phyloP scores from a whole-genome alignment of 2,888 invertebrate species.

The Dilophus febrilis region DNA sequence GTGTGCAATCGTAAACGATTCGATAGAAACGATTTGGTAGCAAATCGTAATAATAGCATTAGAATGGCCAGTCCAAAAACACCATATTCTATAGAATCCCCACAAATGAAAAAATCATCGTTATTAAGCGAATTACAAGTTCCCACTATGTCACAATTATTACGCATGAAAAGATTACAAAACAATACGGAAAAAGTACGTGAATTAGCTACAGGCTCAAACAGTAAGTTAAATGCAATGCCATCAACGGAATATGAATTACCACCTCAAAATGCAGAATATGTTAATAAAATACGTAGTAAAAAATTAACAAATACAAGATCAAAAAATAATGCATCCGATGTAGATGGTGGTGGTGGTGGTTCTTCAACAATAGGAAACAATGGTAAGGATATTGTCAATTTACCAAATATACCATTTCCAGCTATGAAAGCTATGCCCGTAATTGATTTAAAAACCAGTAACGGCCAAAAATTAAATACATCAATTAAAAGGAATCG shows the following conservation, averaged over 20 bases:
- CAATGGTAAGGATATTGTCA: not conserved
- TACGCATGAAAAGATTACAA: slow-evolving; percentile 42
- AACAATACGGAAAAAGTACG: slow-evolving; percentile 38
- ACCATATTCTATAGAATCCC: slow-evolving; percentile 14
- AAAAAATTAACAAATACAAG: not conserved
- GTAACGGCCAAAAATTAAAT: no score
- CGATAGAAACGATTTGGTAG: slow-evolving; percentile 17
- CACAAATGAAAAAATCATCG: slow-evolving; percentile 3
- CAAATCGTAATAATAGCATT: slow-evolving; percentile 16
- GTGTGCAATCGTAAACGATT: slow-evolving; percentile 13
- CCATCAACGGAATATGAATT: slow-evolving; percentile 13
- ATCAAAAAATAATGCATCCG: no score
- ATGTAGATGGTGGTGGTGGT: no score
- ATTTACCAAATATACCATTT: not conserved
- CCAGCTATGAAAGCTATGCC: not conserved
- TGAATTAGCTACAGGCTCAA: slow-evolving; percentile 32
- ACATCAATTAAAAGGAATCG: no score
- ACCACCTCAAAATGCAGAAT: slow-evolving; percentile 6
- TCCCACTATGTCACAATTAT: slow-evolving; percentile 43
- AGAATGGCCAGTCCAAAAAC: slow-evolving; percentile 15
- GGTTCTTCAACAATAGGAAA: no score
- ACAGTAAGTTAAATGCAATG: slow-evolving; percentile 22
- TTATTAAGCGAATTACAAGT: slow-evolving; percentile 34
- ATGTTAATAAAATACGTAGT: not conserved
- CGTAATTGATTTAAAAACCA: not conserved